Evolutionary conservation across 2,888 invertebrate species (phyloP), one percentile per base, ranked within the genome.

Genomic region (Idaea biselata): DNA sequence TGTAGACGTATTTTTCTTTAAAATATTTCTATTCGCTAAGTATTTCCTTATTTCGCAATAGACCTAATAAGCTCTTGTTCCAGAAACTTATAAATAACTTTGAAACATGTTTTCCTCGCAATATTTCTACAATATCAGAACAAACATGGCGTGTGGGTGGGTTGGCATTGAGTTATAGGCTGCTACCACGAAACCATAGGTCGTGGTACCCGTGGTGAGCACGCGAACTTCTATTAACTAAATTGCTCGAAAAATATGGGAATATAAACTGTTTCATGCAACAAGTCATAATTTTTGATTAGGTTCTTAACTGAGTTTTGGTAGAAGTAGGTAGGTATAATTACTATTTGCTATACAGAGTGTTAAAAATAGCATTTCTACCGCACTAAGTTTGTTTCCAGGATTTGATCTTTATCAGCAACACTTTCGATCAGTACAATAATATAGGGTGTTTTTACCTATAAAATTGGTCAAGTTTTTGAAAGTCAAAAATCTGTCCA

Each of bases 161-260:
- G 64, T 63, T 69, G 70, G 73, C 77, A 72, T 72, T 79, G 77
- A 78, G 73, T 75, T 76, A 78, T 73, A 66, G 62, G 67, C 64
- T 68, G 58, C 68, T 68, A 72, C 68, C 75, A 77, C 75, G 72
- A 72, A 66, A 62, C 61, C 33, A 31, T 31, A 61, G 57, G 44
- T 32, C 58, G 54, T 33, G 18, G 25, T 44, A 14, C 14, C 11
- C 44, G 44, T 44, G 44, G 14, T 44, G 44, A 44, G 8, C 44
- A 44, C 44, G 44, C 44, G 44, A 44, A 44, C 44, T 44, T 44
- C 11, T 8, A 44, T 44, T 44, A 44, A 44, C 44, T 44, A 44
- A 44, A 44, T 44, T 44, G 14, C 44, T 44, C 11, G 11, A 14
- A 44, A 44, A 44, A 14, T 44, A 44, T 44, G 44, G 44, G 44